These are phyloP conservation scores for Bombyx huttoni DNA, from an alignment of 2,888 invertebrate genomes.

Conservation along the genomic window DNA sequence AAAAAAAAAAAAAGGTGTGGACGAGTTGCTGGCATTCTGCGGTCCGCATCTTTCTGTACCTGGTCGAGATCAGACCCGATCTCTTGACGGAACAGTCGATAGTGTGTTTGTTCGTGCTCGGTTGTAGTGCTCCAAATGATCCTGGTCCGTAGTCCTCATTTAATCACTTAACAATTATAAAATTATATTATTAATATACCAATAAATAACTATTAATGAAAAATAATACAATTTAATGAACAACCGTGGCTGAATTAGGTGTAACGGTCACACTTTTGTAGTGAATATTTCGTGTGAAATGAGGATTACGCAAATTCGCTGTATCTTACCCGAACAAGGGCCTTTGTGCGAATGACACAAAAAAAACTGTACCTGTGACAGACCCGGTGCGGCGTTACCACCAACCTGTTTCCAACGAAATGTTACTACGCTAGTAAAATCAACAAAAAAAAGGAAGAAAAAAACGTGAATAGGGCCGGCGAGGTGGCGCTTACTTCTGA, in stretches of 20 bases:
- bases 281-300: background rate
- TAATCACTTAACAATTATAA: too few species aligned
- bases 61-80: too few species aligned
- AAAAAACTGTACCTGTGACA: slow-evolving; percentile 41
- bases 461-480: slow-evolving; percentile 35
- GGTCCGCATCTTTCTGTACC: too few species aligned
- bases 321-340: background rate
- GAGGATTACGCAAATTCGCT: background rate
- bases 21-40: too few species aligned
- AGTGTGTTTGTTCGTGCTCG: too few species aligned
- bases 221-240: too few species aligned
- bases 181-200: too few species aligned
- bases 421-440: slow-evolving; percentile 56
- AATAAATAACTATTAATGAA: too few species aligned
- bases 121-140: too few species aligned
- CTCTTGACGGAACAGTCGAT: too few species aligned
- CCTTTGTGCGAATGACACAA: slow-evolving; percentile 14
- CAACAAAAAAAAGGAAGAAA: slow-evolving; percentile 31
- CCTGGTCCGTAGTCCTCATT: too few species aligned
- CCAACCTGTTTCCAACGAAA: slow-evolving; percentile 31
- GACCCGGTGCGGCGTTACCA: slow-evolving; percentile 20
- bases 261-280: slow-evolving; percentile 7
- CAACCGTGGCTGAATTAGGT: background rate
- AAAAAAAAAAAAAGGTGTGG: too few species aligned
- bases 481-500: slow-evolving; percentile 57